Base-by-base conservation (phyloP, 2,888 invertebrate species). In the Netelia fuscicornis region DNA sequence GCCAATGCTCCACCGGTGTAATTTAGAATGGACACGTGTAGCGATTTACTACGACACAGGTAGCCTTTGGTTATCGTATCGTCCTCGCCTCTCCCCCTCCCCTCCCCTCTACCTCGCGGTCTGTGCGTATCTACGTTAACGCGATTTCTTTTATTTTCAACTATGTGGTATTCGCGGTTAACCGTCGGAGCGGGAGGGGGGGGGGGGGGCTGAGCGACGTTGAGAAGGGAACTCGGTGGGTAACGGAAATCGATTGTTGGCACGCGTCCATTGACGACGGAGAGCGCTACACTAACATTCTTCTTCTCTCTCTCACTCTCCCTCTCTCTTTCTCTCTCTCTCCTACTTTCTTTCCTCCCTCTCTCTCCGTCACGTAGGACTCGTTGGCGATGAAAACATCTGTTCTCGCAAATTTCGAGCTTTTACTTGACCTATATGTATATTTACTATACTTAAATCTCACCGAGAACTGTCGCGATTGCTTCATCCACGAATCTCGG, bases 41-140 rank as follows among this genome's bases (percentile, higher is more conserved):
- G 87, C 87, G 90, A 92, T 92, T 37, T 91, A 91, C 88, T 89
- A 87, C 89, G 89, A 91, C 90, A 92, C 87, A 87, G 84, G 86
- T 87, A 88, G 85, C 82, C 42, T 85, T 79, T 60, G 82, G 68
- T 85, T 80, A 82, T 77, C 68, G 67, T 78, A 76, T 62, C 75
- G 23, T 67, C 5, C 23, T 64, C 58, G 17, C 44, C 11, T 23
- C 13, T 30, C 68, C 56, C 65, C n/a, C 25, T 70, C 23, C 11
- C n/a, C n/a, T n/a, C n/a, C n/a, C 68, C 65, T 20, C 25, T 70
- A 37, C 11, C 68, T 48, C 74, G 20, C 65, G 48, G 25, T 52
- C 56, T 42, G 8, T 42, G 64, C 17, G 56, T 79, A 70, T 30
- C 30, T 30, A n/a, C 52, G 75, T 80, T 67, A 60, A 20, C 42